Evolutionary conservation across 2,888 invertebrate species (phyloP).

Genomic region (Hylaea fasciaria): DNA sequence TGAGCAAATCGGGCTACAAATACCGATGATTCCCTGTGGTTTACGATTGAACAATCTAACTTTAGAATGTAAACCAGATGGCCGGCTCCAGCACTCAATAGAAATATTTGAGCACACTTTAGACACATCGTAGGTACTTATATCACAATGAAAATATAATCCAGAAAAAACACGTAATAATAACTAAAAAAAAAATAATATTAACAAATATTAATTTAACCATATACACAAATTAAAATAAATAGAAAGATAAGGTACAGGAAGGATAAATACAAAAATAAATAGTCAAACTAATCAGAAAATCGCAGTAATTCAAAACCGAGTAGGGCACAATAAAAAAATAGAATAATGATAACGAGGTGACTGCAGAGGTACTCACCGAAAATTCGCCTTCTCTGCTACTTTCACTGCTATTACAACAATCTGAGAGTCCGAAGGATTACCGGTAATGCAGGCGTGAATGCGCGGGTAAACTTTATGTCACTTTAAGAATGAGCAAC

Average conservation of each 20-base stretch:
- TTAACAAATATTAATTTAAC: neutral
- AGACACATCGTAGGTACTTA: constrained; percentile 51
- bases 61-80: constrained; percentile 85
- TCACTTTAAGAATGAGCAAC: constrained; percentile 73
- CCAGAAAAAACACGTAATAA: constrained; percentile 34
- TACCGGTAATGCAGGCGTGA: constrained; percentile 56
- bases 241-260: constrained; percentile 33
- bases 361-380: constrained; percentile 17
- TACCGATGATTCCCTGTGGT: constrained; percentile 76
- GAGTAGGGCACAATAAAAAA: constrained; percentile 17
- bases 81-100: constrained; percentile 75
- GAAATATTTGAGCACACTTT: constrained; percentile 71
- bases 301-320: neutral
- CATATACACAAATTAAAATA: neutral
- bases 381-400: constrained; percentile 7
- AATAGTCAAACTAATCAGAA: too few relatives aligned
- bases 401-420: constrained; percentile 10
- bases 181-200: constrained; percentile 16
- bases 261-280: constrained; percentile 28
- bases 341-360: constrained; percentile 30
- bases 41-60: constrained; percentile 84
- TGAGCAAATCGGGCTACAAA: constrained; percentile 62
- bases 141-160: constrained; percentile 5
- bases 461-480: constrained; percentile 59
- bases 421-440: constrained; percentile 16